Evolutionary conservation across 1,140 invertebrate genomes (phyloP), one percentile per base, ranked within the genome.

Genomic region (Drosophila sturtevanti): DNA sequence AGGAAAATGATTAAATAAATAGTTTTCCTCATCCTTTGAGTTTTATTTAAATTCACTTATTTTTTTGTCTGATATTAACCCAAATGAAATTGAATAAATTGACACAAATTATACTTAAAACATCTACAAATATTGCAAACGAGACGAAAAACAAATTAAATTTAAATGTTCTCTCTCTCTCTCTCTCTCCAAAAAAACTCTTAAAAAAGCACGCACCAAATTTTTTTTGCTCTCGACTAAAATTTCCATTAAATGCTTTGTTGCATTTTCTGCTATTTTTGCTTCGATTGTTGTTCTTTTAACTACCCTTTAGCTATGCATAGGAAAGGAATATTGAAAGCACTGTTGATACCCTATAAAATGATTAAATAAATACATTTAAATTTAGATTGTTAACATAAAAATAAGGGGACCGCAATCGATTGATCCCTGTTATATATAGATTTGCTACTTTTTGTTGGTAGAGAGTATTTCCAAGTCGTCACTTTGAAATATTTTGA

Each of bases 131-230:
- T 41, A 41, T 41, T 41, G 14, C 6, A 16, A 48, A 3, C 7
- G 11, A 9, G 24, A 18, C 62, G 63, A 48, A 54, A 22, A 54
- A 24, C 6, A 1, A 55, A 9, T 44, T 14, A 34, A 21, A 37
- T 66, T 14, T 52, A 60, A 48, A 58, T 62, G n/a, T 35, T 35
- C 27, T 59, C 10, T 9, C 38, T 35, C 27, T 59, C 10, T 9
- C 7, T 14, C 34, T 2, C 1, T 4, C 1, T 4, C 10, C 5
- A 9, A 7, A 48, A 69, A 70, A 75, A 69, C 14, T 52, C 44
- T 37, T 51, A 27, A 63, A 81, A 24, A 52, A 59, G 79, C 82
- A 86, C 82, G 81, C 60, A 51, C 74, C 27, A 31, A 31, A 2
- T 2, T 31, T 31, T 31, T 31, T 31, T 31, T 31, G 27, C 27